Evolutionary conservation across 2,113 vertebrate genomes (phyloP).

Genomic region (Spilogale gracilis): DNA sequence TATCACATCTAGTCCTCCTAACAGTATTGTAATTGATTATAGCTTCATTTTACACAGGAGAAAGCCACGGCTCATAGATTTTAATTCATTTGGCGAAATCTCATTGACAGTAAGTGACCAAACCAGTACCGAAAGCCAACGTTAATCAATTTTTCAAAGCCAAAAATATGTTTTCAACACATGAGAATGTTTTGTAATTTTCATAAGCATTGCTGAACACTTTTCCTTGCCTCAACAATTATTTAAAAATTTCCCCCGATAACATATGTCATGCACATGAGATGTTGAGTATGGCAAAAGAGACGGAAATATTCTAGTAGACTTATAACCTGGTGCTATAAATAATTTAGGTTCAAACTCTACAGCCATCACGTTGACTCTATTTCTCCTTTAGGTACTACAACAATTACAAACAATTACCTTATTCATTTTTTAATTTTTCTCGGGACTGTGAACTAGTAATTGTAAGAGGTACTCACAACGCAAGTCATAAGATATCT

Average conservation of each 20-base stretch:
- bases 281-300: conserved; percentile 1
- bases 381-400: conserved; percentile 83
- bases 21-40: neutral
- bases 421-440: conserved; percentile 79
- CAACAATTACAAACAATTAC: conserved; percentile 81
- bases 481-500: conserved; percentile 73
- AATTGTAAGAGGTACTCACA: conserved; percentile 81
- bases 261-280: conserved; percentile 47
- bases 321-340: conserved; percentile 82
- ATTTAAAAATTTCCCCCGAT: conserved; percentile 50
- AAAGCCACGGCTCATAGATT: neutral
- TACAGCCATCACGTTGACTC: conserved; percentile 72
- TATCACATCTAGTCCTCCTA: neutral
- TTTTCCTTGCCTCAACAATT: neutral
- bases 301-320: conserved; percentile 46
- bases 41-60: neutral
- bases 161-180: neutral
- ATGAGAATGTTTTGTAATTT: conserved; percentile 37
- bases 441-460: conserved; percentile 82
- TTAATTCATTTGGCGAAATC: neutral
- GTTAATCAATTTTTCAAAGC: neutral
- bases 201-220: conserved; percentile 47
- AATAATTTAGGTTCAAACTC: conserved; percentile 72
- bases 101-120: neutral
- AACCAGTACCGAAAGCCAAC: neutral